These are phyloP conservation scores for Aleiodes sp. DNA, from an alignment of 1,140 invertebrate genomes.

Conservation along the genomic window DNA sequence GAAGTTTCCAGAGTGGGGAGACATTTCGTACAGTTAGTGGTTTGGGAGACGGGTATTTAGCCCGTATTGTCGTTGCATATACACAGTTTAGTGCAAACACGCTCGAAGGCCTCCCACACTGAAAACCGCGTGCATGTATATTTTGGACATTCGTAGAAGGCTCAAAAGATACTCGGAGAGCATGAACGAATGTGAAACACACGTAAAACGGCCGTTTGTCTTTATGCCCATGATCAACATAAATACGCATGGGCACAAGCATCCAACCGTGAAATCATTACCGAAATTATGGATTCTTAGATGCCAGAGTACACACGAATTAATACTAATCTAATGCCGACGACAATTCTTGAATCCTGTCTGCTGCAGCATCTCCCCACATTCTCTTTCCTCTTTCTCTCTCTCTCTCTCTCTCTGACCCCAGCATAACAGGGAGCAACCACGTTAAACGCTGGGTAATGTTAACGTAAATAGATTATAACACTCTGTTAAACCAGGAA, in stretches of 20 bases:
- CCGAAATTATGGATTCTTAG: slow-evolving; percentile 7
- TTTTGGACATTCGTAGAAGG: too few species aligned
- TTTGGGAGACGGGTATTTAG: slow-evolving; percentile 58
- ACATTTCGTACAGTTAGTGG: slow-evolving; percentile 63
- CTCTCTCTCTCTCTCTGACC: slow-evolving; percentile 49
- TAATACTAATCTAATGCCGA: slow-evolving; percentile 58
- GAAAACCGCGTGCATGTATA: too few species aligned
- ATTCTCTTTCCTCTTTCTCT: slow-evolving; percentile 23
- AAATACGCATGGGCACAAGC: not conserved
- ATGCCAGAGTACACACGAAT: not conserved
- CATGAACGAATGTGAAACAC: too few species aligned
- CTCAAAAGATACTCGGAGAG: too few species aligned
- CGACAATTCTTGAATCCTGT: slow-evolving; percentile 68
- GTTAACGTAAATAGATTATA: slow-evolving; percentile 70
- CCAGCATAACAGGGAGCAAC: slow-evolving; percentile 52
- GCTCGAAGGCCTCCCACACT: slow-evolving; percentile 46
- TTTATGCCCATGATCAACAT: not conserved
- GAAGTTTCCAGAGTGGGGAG: slow-evolving; percentile 57
- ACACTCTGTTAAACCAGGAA: slow-evolving; percentile 68
- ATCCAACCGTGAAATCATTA: not conserved
- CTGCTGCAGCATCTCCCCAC: slow-evolving; percentile 55
- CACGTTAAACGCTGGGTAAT: slow-evolving; percentile 67
- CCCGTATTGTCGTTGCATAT: slow-evolving; percentile 63
- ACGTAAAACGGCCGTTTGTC: slow-evolving; percentile 29
- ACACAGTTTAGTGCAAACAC: slow-evolving; percentile 47